A percentile compares a stretch with the other conserved stretches of the same genome.
Conservation (phyloP, 2,888 invertebrate genomes). For the Melikaiella ostensackeni region DNA sequence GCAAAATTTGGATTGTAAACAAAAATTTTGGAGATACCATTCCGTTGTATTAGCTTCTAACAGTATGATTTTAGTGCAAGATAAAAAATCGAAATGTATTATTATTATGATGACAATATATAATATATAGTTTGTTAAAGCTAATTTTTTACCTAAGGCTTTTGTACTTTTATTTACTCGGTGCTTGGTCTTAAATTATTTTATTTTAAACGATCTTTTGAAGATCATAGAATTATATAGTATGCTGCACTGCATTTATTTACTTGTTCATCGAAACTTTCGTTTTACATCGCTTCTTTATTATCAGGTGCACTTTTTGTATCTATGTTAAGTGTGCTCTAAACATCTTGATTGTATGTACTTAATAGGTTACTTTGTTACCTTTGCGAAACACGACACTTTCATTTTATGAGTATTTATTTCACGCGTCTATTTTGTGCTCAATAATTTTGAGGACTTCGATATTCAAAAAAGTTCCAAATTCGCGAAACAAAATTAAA, state of each 20-base stretch:
- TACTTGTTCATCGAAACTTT: not conserved
- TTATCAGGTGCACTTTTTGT: not conserved
- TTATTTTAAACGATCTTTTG: not conserved
- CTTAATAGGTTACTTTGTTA: constrained; percentile 22
- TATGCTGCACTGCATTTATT: not conserved
- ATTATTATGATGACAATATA: constrained; percentile 26
- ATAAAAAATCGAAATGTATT: constrained; percentile 50
- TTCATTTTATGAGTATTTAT: not conserved
- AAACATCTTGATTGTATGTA: constrained; percentile 13
- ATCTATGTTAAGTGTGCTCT: not conserved
- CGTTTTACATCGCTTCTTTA: not conserved
- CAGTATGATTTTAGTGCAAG: constrained; percentile 56
- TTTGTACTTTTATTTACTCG: constrained; percentile 49
- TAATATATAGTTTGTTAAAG: constrained; percentile 60
- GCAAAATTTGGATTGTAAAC: constrained; percentile 1
- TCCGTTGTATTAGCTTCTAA: constrained; percentile 63
- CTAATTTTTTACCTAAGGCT: constrained; percentile 47
- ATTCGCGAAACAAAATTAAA: not conserved
- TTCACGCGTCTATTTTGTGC: not conserved
- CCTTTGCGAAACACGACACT: not conserved
- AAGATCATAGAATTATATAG: constrained; percentile 3
- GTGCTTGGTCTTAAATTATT: constrained; percentile 63
- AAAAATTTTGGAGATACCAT: constrained; percentile 54
- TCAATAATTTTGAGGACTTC: not conserved
- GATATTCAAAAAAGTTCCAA: not conserved